Conservation (phyloP, 1,140 invertebrate species). For the Listronotus oregonensis region DNA sequence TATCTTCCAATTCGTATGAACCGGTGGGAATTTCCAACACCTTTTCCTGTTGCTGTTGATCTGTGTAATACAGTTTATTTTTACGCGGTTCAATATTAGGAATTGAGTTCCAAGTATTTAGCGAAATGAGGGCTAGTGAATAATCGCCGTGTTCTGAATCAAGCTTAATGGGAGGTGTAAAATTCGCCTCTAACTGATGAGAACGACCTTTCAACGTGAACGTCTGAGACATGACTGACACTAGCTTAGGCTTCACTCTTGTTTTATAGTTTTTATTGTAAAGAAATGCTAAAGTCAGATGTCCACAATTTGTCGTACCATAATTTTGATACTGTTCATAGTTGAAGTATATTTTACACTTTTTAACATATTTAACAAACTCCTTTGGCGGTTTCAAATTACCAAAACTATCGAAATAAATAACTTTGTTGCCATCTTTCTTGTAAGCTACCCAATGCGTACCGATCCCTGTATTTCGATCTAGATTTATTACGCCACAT, state of each 20-base stretch:
- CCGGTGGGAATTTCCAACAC: constrained; percentile 27
- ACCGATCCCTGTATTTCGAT: too few species aligned
- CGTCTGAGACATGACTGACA: too few species aligned
- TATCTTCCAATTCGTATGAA: constrained; percentile 29
- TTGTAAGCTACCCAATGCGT: constrained; percentile 21
- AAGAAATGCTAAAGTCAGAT: too few species aligned
- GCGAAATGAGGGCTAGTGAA: constrained; percentile 17
- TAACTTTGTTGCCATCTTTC: constrained; percentile 25
- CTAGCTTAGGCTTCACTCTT: too few species aligned
- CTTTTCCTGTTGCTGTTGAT: background rate
- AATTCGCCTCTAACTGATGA: too few species aligned
- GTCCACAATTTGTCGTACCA: too few species aligned
- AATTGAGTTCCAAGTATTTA: constrained; percentile 32
- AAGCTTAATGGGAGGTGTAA: too few species aligned
- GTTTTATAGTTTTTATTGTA: too few species aligned
- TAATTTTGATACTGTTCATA: constrained; percentile 8
- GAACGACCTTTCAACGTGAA: too few species aligned
- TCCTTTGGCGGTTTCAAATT: constrained; percentile 31
- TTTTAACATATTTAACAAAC: constrained; percentile 31
- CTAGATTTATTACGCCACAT: constrained; percentile 53
- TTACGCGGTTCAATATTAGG: constrained; percentile 27
- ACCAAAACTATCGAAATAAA: constrained; percentile 39
- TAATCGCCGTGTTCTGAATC: too few species aligned
- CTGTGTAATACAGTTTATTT: constrained; percentile 7
- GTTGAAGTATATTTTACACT: constrained; percentile 28